Evolutionary conservation across 2,888 invertebrate species (phyloP), one percentile per base, ranked within the genome.

Genomic region (Ctena decussata): DNA sequence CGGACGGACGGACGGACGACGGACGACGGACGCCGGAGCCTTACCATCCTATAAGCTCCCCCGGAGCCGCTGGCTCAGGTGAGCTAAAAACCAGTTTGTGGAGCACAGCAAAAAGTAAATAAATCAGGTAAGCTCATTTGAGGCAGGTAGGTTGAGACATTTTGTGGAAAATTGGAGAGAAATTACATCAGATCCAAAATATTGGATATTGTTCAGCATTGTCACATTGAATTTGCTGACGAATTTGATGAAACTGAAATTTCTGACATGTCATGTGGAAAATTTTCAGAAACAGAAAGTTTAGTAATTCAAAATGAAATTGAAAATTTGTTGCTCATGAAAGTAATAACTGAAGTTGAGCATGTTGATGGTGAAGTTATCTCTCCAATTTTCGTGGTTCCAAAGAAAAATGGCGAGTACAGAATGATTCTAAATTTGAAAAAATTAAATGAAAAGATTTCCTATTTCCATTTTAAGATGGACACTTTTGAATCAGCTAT

Each of bases 401-500:
- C 73, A 21, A 85, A 82, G 32, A 49, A 69, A 24, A 32, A 65
- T 69, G 85, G 79, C n/a, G 77, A 76, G 69, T 70, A 72, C 39
- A 41, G 81, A 72, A 78, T 85, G 75, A 85, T 85, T 18, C 24
- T 85, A 37, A 75, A 85, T 74, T 53, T 85, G 0, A 88, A 88
- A 85, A 39, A 83, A 5, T 39, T 83, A 30, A 88, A 88, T 78
- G 69, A 76, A 27, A 24, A 27, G 72, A 49, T 88, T n/a, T 44
- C 30, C 21, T 85, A 85, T 44, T 80, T 79, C 24, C 88, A 82
- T 77, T 85, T 85, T 49, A 88, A 88, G 65, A 88, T 88, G 84
- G 85, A 86, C 15, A 85, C 85, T 18, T 77, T 88, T 65, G 71
- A 85, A 60, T 71, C 69, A n/a, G 80, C 71, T 32, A 18, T 83